Evolutionary conservation across 2,113 vertebrate species (phyloP), one percentile per base, ranked within the genome.

Genomic region (Perca flavescens): DNA sequence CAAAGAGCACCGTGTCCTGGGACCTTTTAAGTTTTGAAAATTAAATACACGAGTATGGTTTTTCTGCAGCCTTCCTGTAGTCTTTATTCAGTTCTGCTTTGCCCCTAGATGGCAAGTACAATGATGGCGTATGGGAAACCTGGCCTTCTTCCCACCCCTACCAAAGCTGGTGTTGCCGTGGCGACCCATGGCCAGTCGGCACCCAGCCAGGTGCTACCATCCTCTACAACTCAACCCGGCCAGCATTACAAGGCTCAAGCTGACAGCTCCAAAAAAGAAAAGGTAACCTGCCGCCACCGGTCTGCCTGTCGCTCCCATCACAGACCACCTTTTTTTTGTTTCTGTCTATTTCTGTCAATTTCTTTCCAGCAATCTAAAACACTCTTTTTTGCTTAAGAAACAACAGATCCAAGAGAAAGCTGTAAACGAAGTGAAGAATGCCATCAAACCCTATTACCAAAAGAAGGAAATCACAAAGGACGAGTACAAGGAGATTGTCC

Each of bases 381-480:
- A 25, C 8, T 50, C 15, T 81, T 21, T 75, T 75, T 54, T 77
- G 60, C 66, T 86, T 28, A 69, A 98, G 97, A 99, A 98, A 93
- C 83, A 97, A 62, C 95, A 97, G 90, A 98, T 99, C 89, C 97
- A 99, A 85, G 98, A 99, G 83, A 97, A 94, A 93, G 98, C 98
- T 3, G 90, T 98, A n/a, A 97, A 97, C 58, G 98, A 99, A 85
- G 98, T 99, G 79, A 99, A 99, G 88, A 92, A 95, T 0, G 98
- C 98, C 15, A 99, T 99, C 83, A 99, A 99, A 90, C 98, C 97
- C 70, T 99, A 95, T 93, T 99, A 99, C 94, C 98, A 99, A 94
- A 99, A 97, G 91, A 99, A 99, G 94, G 98, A 99, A 80, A 98
- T 99, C 94, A 97, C 96, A 15, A 99, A 99, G 95, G 98, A 99